Percentiles rank a stretch among this genome's conserved stretches.
Conservation (phyloP, 2,888 invertebrate genomes). For the Drosophila melanosoma region DNA sequence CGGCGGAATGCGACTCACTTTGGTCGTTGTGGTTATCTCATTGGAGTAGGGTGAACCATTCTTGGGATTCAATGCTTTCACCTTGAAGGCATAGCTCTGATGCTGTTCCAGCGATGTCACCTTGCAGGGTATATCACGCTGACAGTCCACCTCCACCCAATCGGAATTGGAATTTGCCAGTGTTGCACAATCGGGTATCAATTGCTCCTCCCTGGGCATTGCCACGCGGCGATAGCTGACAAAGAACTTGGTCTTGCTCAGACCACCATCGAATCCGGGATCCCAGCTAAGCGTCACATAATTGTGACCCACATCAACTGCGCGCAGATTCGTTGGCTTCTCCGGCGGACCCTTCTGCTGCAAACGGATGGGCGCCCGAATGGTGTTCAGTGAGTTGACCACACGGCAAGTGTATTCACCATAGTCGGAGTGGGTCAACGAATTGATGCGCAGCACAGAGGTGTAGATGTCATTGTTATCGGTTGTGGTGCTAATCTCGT, state of each 20-base stretch:
- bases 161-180: constrained; percentile 87
- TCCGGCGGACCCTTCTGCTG: constrained; percentile 96
- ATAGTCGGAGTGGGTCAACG: constrained; percentile 92
- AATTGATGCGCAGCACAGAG: constrained; percentile 90
- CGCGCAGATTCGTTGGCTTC: constrained; percentile 90
- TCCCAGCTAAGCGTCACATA: constrained; percentile 94
- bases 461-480: constrained; percentile 95
- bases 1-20: constrained; percentile 92
- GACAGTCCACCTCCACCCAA: constrained; percentile 94
- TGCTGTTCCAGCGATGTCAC: constrained; percentile 94
- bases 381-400: constrained; percentile 92
- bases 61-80: constrained; percentile 94
- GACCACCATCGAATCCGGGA: constrained; percentile 95
- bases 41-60: constrained; percentile 95
- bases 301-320: constrained; percentile 91
- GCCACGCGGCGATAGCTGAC: constrained; percentile 91
- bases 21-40: constrained; percentile 92
- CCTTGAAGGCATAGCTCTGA: constrained; percentile 94
- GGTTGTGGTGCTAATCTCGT: constrained; percentile 92
- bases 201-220: constrained; percentile 87
- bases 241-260: constrained; percentile 94
- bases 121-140: constrained; percentile 94
- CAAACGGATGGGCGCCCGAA: constrained; percentile 90
- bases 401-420: constrained; percentile 96
- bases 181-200: constrained; percentile 88